These are phyloP conservation scores for Lagodon rhomboides DNA, from an alignment of 2,797 vertebrate genomes.

Conservation along the genomic window DNA sequence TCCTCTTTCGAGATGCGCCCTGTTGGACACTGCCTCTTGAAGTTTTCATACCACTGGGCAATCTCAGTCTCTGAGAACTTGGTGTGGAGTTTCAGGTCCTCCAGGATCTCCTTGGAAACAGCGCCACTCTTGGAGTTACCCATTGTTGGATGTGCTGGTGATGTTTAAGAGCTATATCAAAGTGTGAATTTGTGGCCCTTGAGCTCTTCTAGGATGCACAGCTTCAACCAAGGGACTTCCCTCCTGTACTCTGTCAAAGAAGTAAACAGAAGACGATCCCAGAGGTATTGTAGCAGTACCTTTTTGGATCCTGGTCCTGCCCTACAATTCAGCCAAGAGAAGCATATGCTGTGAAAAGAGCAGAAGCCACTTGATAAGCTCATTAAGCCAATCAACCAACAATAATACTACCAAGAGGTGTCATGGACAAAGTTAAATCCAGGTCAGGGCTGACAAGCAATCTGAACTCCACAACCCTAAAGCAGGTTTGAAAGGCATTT, in stretches of 20 bases:
- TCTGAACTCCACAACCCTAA: too few species aligned
- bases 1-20: conserved; percentile 80
- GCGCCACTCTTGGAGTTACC: conserved; percentile 83
- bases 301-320: conserved; percentile 36
- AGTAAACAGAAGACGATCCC: conserved; percentile 11
- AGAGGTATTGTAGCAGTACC: not conserved
- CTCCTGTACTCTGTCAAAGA: conserved; percentile 25
- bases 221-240: conserved; percentile 1
- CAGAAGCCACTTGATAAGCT: conserved; percentile 62
- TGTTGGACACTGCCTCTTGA: conserved; percentile 84
- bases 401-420: conserved; percentile 44
- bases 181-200: conserved; percentile 1
- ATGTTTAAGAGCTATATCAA: conserved; percentile 14
- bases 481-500: too few species aligned
- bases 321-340: conserved; percentile 32
- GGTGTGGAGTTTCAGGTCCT: conserved; percentile 85
- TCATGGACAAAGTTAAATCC: conserved; percentile 34
- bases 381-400: conserved; percentile 59
- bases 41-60: conserved; percentile 85
- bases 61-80: conserved; percentile 85
- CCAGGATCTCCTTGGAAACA: conserved; percentile 85
- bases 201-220: conserved; percentile 10
- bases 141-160: conserved; percentile 67
- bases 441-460: conserved; percentile 13
- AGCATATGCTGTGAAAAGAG: conserved; percentile 62